Conservation (phyloP, 2,888 invertebrate genomes). For the Diaphora mendica region DNA sequence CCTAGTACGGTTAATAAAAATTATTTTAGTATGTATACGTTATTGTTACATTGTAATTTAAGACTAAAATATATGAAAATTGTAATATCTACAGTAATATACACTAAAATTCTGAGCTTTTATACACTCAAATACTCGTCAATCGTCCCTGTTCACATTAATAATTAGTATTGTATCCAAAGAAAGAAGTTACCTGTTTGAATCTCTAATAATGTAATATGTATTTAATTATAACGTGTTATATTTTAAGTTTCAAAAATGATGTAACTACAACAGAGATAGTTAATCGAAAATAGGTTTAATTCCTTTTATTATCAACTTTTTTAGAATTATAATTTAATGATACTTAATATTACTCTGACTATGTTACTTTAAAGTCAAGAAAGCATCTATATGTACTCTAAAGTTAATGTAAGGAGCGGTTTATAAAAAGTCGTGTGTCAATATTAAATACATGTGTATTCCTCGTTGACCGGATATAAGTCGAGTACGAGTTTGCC, state of each 20-base stretch:
- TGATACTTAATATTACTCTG: neutral
- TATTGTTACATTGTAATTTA: conserved; percentile 4
- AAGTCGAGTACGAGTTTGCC: neutral
- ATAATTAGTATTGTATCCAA: neutral
- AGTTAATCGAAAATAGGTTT: neutral
- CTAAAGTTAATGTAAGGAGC: neutral
- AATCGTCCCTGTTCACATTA: neutral
- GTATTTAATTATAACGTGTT: neutral
- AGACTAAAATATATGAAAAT: neutral
- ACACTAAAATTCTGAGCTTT: neutral
- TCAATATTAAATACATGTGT: neutral
- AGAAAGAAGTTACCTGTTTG: conserved; percentile 4
- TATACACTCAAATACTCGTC: neutral
- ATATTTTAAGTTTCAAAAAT: neutral
- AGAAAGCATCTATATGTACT: neutral
- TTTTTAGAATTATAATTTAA: neutral
- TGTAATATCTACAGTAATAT: neutral
- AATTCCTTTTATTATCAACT: neutral
- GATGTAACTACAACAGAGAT: neutral
- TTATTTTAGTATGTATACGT: neutral
- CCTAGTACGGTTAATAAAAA: conserved; percentile 11
- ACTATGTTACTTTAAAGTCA: neutral
- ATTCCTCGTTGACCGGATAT: neutral
- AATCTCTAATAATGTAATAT: neutral
- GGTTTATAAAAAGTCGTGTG: neutral